Percentiles rank a stretch among this genome's conserved stretches.
Conservation (phyloP, 2,888 invertebrate species). For the Cephus rjabovi region DNA sequence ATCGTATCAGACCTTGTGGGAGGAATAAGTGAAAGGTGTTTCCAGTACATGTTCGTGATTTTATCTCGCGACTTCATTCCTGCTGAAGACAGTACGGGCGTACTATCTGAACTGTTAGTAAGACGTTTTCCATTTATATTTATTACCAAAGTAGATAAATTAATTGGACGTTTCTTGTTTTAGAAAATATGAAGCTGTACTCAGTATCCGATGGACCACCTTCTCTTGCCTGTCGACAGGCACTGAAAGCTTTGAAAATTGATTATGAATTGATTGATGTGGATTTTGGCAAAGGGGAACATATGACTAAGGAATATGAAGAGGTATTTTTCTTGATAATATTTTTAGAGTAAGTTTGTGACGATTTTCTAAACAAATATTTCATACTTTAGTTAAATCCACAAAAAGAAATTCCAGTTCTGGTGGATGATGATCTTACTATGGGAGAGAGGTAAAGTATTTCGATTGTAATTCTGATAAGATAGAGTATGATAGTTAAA, state of each 20-base stretch:
- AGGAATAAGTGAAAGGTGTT: not conserved
- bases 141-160: not conserved
- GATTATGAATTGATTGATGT: constrained; percentile 76
- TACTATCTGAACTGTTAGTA: not conserved
- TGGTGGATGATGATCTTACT: constrained; percentile 83
- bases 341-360: constrained; percentile 2
- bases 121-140: not conserved
- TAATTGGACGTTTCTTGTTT: not conserved
- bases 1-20: not conserved
- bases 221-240: constrained; percentile 79
- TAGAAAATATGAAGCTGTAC: constrained; percentile 73
- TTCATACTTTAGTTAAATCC: constrained; percentile 76
- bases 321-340: constrained; percentile 67
- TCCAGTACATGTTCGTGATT: not conserved
- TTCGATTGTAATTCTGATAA: not conserved
- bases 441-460: constrained; percentile 76
- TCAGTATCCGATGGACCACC: constrained; percentile 83
- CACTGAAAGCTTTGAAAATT: constrained; percentile 74
- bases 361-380: constrained; percentile 39
- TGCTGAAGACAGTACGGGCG: not conserved
- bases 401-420: constrained; percentile 81
- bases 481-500: not conserved
- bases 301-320: constrained; percentile 78
- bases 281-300: constrained; percentile 79
- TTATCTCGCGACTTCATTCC: not conserved